Base-by-base conservation (phyloP, 2,797 vertebrate genomes). In the Rhinella marina region DNA sequence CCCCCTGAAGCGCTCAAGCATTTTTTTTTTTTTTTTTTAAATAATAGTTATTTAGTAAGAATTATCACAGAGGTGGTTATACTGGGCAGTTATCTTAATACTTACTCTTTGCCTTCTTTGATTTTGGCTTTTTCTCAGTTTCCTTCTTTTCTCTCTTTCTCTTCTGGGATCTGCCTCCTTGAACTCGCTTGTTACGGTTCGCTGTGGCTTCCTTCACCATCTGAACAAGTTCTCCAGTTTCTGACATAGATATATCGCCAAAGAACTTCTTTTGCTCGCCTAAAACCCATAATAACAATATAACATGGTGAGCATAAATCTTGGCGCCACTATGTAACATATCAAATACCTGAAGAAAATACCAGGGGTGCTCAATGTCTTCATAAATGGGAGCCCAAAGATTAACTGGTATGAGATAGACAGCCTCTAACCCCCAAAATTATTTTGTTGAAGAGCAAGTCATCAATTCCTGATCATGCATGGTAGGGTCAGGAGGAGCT, bases 91-190 rank as follows among this genome's bases (percentile, higher is more conserved):
- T 8, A 19, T 11, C 41, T 72, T 76, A 25, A 54, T 19, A 87
- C 88, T 75, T 81, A 84, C 87, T 81, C 54, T 62, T 96, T 95
- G 94, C 97, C 87, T 91, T 98, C 86, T 92, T 97, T 88, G 92
- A 97, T 92, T 94, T 96, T 0, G 88, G 72, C 41, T 92, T 94
- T 92, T 94, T 97, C 23, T 93, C 96, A 12, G 91, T 92, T 76
- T 96, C 95, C 23, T 96, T 95, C 19, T 90, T 93, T 21, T 91
- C 92, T 50, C 95, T 96, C 86, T 96, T 98, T 86, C 98, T 95
- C 90, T 96, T 98, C 84, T 96, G 96, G 82, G 84, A 93, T 91
- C 94, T 97, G 10, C 98, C 98, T 11, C 98, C 98, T 2, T 93
- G 94, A 81, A 97, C 96, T 88, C 94, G 92, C 90, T 93, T 94